These are phyloP conservation scores for Lapara coniferarum DNA, from an alignment of 2,888 invertebrate genomes.

Conservation along the genomic window DNA sequence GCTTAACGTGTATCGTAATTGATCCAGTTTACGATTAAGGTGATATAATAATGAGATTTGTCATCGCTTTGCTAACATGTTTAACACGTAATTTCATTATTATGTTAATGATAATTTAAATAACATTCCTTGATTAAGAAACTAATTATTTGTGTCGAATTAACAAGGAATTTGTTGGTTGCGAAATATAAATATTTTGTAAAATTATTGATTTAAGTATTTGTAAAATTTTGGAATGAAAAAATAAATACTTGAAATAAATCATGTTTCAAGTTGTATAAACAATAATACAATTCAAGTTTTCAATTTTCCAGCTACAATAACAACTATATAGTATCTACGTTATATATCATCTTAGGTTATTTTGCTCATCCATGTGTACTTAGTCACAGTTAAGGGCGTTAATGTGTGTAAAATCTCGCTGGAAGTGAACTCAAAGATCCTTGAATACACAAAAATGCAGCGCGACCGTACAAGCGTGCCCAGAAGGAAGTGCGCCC, in stretches of 20 bases:
- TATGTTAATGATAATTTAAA: not conserved
- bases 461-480: not conserved
- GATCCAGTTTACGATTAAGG: not conserved
- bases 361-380: too few relatives aligned
- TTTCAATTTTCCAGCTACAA: not conserved
- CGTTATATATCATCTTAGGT: too few relatives aligned
- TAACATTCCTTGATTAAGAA: not conserved
- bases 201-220: too few relatives aligned
- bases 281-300: too few relatives aligned
- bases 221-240: too few relatives aligned
- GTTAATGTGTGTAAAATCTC: not conserved
- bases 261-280: too few relatives aligned
- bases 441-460: conserved; percentile 7
- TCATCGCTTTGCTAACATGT: not conserved
- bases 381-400: too few relatives aligned
- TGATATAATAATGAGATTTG: not conserved
- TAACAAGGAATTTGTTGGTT: not conserved
- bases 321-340: not conserved
- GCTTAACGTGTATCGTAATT: not conserved
- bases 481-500: conserved; percentile 54
- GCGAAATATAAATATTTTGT: too few relatives aligned
- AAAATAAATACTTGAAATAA: too few relatives aligned
- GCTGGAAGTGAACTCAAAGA: not conserved
- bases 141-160: not conserved
- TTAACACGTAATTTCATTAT: not conserved